A percentile compares a stretch with the other conserved stretches of the same genome.
phyloP scores from a whole-genome alignment of 2,888 invertebrate species.

The Andrena praecox region DNA sequence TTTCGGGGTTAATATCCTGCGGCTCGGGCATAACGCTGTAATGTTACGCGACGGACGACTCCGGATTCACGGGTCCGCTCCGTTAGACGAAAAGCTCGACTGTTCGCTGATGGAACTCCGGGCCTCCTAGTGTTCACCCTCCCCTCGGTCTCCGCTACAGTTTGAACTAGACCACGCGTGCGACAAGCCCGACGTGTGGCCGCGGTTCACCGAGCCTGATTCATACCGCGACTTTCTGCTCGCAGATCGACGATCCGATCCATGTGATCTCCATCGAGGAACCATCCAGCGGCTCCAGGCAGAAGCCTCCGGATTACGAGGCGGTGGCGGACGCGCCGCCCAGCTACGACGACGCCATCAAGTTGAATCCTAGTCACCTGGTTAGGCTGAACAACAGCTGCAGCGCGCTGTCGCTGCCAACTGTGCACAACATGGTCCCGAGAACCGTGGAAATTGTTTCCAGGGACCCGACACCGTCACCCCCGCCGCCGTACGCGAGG shows the following conservation, averaged over 20 bases:
- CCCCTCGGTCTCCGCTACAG: background rate
- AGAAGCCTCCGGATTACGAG: conserved; percentile 91
- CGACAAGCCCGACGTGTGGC: background rate
- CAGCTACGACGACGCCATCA: conserved; percentile 91
- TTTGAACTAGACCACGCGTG: background rate
- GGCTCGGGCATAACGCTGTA: conserved; percentile 16
- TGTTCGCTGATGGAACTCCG: background rate
- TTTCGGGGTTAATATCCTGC: conserved; percentile 81
- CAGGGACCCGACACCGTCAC: conserved; percentile 77
- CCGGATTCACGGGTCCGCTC: background rate
- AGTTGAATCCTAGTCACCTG: conserved; percentile 88
- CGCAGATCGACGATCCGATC: conserved; percentile 89
- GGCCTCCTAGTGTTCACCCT: background rate
- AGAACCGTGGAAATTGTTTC: conserved; percentile 71
- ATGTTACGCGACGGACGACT: conserved; percentile 13
- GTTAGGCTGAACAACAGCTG: conserved; percentile 74
- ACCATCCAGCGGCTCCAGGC: conserved; percentile 87
- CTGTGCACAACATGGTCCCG: conserved; percentile 69
- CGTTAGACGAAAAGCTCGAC: background rate
- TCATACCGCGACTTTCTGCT: conserved; percentile 65
- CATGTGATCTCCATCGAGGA: conserved; percentile 88
- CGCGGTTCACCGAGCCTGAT: background rate
- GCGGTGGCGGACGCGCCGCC: conserved; percentile 90
- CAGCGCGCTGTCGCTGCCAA: conserved; percentile 61
- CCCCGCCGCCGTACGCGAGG: conserved; percentile 83